Conservation (phyloP, 2,888 invertebrate species). For the Dryomyza anilis region DNA sequence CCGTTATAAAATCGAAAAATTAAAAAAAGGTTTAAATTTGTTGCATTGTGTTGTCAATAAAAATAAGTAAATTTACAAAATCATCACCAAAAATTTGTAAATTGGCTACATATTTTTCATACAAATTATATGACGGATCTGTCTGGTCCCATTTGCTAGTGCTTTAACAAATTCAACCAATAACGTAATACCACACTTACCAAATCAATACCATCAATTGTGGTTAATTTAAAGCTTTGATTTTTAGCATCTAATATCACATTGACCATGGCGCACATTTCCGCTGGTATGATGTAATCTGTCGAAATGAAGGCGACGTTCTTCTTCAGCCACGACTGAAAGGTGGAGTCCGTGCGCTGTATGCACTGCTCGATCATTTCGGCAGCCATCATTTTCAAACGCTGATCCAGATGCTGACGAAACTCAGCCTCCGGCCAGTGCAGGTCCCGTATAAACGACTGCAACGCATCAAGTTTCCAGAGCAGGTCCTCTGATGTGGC, state of each 20-base stretch:
- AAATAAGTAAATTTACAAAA: background rate
- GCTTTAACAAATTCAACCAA: background rate
- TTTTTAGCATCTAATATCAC: slow-evolving; percentile 97
- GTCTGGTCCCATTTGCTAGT: background rate
- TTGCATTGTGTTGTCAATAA: no score
- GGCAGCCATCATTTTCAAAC: slow-evolving; percentile 96
- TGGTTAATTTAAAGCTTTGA: slow-evolving; percentile 93
- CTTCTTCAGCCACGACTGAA: slow-evolving; percentile 92
- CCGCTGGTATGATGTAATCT: slow-evolving; percentile 96
- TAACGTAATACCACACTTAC: slow-evolving; percentile 72
- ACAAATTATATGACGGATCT: no score
- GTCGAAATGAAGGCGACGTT: slow-evolving; percentile 92
- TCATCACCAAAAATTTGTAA: background rate
- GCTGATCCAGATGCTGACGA: slow-evolving; percentile 92
- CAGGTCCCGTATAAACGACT: slow-evolving; percentile 95
- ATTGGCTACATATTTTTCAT: no score
- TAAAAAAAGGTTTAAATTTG: no score
- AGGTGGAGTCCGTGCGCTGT: slow-evolving; percentile 85
- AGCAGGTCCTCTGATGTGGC: slow-evolving; percentile 98
- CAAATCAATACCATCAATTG: slow-evolving; percentile 94
- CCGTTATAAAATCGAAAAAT: no score
- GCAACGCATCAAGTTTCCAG: slow-evolving; percentile 98
- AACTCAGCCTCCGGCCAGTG: slow-evolving; percentile 99
- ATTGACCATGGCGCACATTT: slow-evolving; percentile 99
- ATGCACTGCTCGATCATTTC: slow-evolving; percentile 99